Conservation (phyloP, 2,113 vertebrate species). For the Nettapus auritus region DNA sequence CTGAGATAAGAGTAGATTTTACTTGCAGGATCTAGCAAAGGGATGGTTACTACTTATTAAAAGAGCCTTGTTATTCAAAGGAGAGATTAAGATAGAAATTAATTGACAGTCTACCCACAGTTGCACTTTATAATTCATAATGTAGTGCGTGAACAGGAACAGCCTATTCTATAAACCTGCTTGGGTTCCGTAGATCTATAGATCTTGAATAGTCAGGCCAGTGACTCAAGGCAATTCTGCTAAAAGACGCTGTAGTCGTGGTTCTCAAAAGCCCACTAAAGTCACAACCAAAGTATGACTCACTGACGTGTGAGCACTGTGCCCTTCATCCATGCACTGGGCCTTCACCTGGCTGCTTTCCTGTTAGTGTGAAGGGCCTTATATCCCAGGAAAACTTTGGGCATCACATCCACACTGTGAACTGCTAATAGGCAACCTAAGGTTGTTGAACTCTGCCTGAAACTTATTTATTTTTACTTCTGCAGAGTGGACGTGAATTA, state of each 20-base stretch:
- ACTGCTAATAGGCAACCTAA: not conserved
- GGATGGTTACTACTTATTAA: not conserved
- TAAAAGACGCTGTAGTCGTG: not conserved
- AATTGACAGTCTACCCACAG: constrained; percentile 51
- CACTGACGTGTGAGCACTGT: not conserved
- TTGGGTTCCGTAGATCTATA: not conserved
- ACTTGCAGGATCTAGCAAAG: not conserved
- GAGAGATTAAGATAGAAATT: constrained; percentile 37
- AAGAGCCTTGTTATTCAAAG: constrained; percentile 30
- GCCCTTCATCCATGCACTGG: not conserved
- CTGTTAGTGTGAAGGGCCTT: not conserved
- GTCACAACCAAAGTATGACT: constrained; percentile 10
- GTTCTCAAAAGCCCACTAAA: constrained; percentile 34
- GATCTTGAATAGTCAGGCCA: constrained; percentile 7
- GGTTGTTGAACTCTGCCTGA: constrained; percentile 55
- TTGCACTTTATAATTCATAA: not conserved
- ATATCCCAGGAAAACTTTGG: not conserved
- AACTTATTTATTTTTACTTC: constrained; percentile 67
- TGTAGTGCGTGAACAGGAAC: not conserved
- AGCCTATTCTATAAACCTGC: not conserved
- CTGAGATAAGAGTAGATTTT: not conserved
- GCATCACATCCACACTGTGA: not conserved
- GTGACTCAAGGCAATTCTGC: constrained; percentile 39
- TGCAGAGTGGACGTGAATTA: constrained; percentile 23
- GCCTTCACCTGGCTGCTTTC: not conserved